These are phyloP conservation scores for Selene dorsalis DNA, from an alignment of 2,797 vertebrate species.

Conservation along the genomic window DNA sequence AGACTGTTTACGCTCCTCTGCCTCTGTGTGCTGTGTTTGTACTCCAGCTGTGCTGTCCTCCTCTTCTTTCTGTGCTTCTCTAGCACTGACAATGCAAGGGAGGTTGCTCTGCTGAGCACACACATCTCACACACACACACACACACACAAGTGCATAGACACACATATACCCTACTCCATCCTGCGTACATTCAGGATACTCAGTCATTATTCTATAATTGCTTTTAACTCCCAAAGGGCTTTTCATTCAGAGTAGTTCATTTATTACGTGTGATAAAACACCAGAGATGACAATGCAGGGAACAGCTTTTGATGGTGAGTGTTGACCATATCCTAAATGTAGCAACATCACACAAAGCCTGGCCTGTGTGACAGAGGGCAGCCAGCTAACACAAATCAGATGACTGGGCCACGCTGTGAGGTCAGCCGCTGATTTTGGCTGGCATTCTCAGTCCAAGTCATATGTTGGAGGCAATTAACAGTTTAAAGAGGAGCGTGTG, in stretches of 20 bases:
- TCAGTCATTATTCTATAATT: constrained; percentile 62
- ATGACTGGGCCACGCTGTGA: constrained; percentile 73
- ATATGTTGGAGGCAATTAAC: constrained; percentile 55
- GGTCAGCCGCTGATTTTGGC: constrained; percentile 68
- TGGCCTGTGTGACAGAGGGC: constrained; percentile 72
- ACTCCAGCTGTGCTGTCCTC: constrained; percentile 61
- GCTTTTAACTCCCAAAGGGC: constrained; percentile 43
- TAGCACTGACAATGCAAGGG: constrained; percentile 61
- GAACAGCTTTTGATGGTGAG: constrained; percentile 15
- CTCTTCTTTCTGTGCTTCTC: constrained; percentile 44
- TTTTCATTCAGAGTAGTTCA: constrained; percentile 25
- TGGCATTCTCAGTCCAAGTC: constrained; percentile 33
- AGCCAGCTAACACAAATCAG: constrained; percentile 77
- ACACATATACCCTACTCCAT: constrained; percentile 29
- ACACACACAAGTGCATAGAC: constrained; percentile 27
- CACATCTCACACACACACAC: constrained; percentile 34
- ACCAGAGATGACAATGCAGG: constrained; percentile 11
- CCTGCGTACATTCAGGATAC: constrained; percentile 48
- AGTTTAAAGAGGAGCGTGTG: constrained; percentile 26
- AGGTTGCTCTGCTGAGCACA: constrained; percentile 47
- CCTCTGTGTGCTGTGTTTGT: constrained; percentile 43
- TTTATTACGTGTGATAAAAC: constrained; percentile 15
- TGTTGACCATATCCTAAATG: constrained; percentile 37
- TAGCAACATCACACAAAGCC: constrained; percentile 60
- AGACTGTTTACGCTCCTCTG: constrained; percentile 57